These are phyloP conservation scores for Drosophila funebris DNA, from an alignment of 1,140 invertebrate genomes.

Conservation along the genomic window DNA sequence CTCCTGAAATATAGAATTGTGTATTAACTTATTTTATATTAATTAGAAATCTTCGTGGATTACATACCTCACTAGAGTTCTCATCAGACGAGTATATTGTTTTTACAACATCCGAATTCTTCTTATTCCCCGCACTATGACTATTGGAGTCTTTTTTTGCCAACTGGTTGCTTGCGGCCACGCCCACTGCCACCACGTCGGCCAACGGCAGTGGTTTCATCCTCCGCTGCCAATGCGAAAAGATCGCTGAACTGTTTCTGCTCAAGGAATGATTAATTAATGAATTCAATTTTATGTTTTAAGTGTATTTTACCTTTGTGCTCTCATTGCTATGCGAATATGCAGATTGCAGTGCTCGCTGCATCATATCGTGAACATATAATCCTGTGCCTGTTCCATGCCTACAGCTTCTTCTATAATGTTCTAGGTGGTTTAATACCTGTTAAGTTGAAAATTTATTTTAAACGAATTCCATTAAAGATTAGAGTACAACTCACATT, in stretches of 20 bases:
- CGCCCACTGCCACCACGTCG: conserved; percentile 77
- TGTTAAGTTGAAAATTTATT: conserved; percentile 82
- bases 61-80: conserved; percentile 78
- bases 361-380: conserved; percentile 92
- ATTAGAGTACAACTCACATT: conserved; percentile 80
- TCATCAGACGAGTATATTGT: conserved; percentile 80
- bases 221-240: conserved; percentile 95
- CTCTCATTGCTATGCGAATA: conserved; percentile 92
- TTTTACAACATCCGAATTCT: conserved; percentile 75
- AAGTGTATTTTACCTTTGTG: conserved; percentile 84
- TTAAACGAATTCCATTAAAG: neutral
- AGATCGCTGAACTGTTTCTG: conserved; percentile 96
- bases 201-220: conserved; percentile 86
- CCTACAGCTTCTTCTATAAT: conserved; percentile 91
- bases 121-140: conserved; percentile 73
- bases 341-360: conserved; percentile 92
- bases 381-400: conserved; percentile 86
- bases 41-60: too few relatives aligned
- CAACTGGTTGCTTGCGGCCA: conserved; percentile 74
- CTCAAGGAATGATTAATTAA: conserved; percentile 5
- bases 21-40: neutral
- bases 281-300: neutral
- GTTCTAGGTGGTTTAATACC: conserved; percentile 95
- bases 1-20: conserved; percentile 53
- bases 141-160: conserved; percentile 81